These are phyloP conservation scores for Picathartes gymnocephalus DNA, from an alignment of 2,113 vertebrate genomes.

Conservation along the genomic window DNA sequence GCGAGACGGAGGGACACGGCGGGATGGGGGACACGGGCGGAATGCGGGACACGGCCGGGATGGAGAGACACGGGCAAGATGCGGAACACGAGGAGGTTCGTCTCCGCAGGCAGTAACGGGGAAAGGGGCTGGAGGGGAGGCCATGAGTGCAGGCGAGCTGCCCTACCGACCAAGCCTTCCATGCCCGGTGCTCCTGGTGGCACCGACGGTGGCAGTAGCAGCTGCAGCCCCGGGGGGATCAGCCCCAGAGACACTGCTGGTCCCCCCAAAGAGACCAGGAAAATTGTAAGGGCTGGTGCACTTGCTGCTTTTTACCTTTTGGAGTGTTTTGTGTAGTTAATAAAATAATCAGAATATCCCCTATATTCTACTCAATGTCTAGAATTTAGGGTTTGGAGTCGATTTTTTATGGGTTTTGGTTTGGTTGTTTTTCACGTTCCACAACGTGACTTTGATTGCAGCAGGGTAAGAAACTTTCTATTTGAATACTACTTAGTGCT, in stretches of 20 bases:
- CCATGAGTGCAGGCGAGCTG: fast-evolving
- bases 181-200: fast-evolving
- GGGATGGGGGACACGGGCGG: not conserved
- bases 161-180: not conserved
- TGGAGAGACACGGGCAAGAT: no score
- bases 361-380: no score
- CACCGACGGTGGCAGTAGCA: fast-evolving
- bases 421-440: not conserved
- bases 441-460: fast-evolving
- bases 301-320: not conserved
- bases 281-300: fast-evolving
- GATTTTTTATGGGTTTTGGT: not conserved
- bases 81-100: no score
- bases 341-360: not conserved
- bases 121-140: no score
- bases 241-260: not conserved
- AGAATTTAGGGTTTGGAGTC: not conserved
- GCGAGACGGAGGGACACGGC: not conserved
- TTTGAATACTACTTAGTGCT: not conserved
- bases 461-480: fast-evolving
- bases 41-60: not conserved
- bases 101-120: not conserved
- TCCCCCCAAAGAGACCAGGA: fast-evolving
- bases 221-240: not conserved
- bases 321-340: not conserved